phyloP scores from a whole-genome alignment of 2,797 vertebrate genomes.

The Pagetopsis macropterus region DNA sequence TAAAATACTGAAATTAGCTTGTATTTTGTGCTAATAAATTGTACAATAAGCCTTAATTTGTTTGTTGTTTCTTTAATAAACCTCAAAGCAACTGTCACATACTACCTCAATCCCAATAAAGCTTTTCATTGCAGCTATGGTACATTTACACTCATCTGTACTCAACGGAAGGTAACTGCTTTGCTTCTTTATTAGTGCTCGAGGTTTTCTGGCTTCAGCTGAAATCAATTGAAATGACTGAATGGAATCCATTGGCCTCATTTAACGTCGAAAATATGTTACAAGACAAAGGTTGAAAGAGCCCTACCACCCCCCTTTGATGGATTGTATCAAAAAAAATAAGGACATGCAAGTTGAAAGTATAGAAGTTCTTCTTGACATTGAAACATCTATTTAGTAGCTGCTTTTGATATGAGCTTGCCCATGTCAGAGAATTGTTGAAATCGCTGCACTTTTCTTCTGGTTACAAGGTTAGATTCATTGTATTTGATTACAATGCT shows the following conservation, averaged over 20 bases:
- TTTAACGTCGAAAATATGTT: neutral
- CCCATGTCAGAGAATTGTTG: neutral
- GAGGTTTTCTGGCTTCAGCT: constrained; percentile 22
- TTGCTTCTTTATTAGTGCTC: constrained; percentile 88
- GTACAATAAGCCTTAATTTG: neutral
- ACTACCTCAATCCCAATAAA: neutral
- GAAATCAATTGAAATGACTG: constrained; percentile 2
- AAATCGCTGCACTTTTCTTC: too few relatives aligned
- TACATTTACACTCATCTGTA: neutral
- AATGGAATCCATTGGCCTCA: neutral
- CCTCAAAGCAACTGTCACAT: neutral
- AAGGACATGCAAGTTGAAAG: neutral
- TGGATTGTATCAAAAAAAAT: neutral
- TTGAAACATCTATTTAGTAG: neutral
- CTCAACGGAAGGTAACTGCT: constrained; percentile 74
- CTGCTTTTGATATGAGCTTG: neutral
- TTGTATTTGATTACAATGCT: neutral
- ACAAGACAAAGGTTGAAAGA: neutral
- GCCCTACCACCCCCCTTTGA: neutral
- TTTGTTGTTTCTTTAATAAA: constrained; percentile 17
- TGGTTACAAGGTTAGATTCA: neutral
- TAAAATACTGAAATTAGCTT: neutral
- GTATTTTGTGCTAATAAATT: neutral
- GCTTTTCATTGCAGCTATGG: neutral
- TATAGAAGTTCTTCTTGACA: neutral